Conservation (phyloP, 2,113 vertebrate species). For the Talpa occidentalis region DNA sequence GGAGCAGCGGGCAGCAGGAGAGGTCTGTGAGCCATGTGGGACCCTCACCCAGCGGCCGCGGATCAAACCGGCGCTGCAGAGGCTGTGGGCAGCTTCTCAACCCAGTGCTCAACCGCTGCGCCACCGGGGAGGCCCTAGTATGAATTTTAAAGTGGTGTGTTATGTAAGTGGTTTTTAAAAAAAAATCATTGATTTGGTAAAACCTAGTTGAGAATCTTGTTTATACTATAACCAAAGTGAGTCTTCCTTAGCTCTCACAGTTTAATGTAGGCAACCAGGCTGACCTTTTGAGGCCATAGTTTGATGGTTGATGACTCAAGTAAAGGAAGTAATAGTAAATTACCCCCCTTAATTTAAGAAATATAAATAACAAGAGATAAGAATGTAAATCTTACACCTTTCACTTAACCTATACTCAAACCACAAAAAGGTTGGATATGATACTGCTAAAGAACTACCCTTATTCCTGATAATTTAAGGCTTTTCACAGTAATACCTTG, state of each 20-base stretch:
- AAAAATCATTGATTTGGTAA: slow-evolving; percentile 26
- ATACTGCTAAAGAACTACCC: neutral
- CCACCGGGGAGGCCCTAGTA: too few species aligned
- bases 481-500: neutral
- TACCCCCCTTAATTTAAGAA: neutral
- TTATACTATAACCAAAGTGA: neutral
- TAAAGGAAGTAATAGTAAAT: neutral
- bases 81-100: too few species aligned
- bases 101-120: too few species aligned
- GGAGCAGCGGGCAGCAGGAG: too few species aligned
- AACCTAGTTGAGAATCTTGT: neutral
- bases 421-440: neutral
- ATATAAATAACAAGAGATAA: neutral
- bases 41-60: too few species aligned
- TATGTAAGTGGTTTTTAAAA: neutral
- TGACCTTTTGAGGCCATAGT: neutral
- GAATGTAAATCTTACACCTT: neutral
- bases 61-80: too few species aligned
- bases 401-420: neutral
- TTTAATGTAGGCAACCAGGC: neutral
- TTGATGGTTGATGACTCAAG: neutral
- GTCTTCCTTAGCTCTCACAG: neutral
- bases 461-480: neutral
- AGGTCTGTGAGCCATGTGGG: too few species aligned
- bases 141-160: slow-evolving; percentile 21